Percentiles rank a stretch among this genome's conserved stretches.
Conservation (phyloP, 2,113 vertebrate species). For the Hirundichthys speculiger region DNA sequence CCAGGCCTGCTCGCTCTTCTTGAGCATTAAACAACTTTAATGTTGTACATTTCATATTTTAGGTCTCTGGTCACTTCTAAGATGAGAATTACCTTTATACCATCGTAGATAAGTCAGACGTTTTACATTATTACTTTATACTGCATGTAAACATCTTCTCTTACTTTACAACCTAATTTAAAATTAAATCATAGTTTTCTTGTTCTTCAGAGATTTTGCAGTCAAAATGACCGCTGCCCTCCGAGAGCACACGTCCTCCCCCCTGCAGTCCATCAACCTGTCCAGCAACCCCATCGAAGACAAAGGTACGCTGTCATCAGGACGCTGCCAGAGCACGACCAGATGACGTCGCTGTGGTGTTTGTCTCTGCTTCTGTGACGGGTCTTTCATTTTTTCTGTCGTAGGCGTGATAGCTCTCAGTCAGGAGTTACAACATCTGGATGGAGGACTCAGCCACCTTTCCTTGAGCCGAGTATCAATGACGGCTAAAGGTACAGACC, state of each 20-base stretch:
- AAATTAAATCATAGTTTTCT: neutral
- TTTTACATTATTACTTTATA: too few species aligned
- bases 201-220: constrained; percentile 85
- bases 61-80: too few species aligned
- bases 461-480: constrained; percentile 85
- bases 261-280: constrained; percentile 86
- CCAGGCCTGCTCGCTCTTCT: too few species aligned
- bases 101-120: too few species aligned
- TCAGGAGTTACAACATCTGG: constrained; percentile 75
- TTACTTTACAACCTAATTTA: neutral
- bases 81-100: too few species aligned
- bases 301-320: constrained; percentile 86
- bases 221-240: constrained; percentile 84
- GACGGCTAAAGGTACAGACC: constrained; percentile 87
- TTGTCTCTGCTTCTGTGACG: too few species aligned
- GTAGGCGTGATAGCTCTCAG: constrained; percentile 86
- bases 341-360: neutral
- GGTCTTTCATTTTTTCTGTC: constrained; percentile 4
- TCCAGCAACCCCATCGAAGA: constrained; percentile 90
- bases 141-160: too few species aligned
- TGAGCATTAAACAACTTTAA: too few species aligned
- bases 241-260: constrained; percentile 71
- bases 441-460: constrained; percentile 82
- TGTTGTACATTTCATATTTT: too few species aligned
- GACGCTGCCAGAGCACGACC: too few species aligned